Evolutionary conservation across 2,113 vertebrate species (phyloP).

Genomic region (Tonatia bakeri): DNA sequence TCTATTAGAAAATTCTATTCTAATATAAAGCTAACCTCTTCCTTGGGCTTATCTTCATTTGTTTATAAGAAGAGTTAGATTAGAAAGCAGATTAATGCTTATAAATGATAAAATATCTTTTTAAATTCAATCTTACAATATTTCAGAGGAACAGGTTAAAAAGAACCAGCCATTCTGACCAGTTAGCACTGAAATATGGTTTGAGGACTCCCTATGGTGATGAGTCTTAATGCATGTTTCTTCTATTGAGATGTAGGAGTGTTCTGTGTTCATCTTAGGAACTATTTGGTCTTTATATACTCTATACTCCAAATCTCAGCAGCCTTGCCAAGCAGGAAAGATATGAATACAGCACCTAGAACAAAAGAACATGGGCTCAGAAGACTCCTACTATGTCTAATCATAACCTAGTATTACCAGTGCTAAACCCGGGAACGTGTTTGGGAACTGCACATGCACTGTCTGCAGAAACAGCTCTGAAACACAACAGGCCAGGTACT

Average conservation of each 20-base stretch:
- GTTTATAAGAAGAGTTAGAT: not conserved
- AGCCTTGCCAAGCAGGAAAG: not conserved
- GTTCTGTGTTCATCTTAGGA: not conserved
- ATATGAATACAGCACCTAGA: not conserved
- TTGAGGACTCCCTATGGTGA: not conserved
- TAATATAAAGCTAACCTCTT: not conserved
- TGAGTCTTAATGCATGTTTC: not conserved
- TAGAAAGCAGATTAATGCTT: not conserved
- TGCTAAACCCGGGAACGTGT: not conserved
- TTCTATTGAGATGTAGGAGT: not conserved
- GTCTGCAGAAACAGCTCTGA: not conserved
- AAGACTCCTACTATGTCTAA: not conserved
- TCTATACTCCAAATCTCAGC: not conserved
- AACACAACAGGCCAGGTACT: not conserved
- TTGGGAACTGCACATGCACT: accelerated
- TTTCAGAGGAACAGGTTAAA: not conserved
- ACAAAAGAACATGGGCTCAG: not conserved
- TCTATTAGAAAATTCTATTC: not conserved
- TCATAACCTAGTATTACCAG: not conserved
- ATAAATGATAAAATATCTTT: not conserved
- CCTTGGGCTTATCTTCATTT: not conserved
- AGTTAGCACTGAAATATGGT: not conserved
- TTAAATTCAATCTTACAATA: not conserved
- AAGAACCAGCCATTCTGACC: not conserved
- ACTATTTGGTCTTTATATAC: not conserved